These are phyloP conservation scores for Narcine bancroftii DNA, from an alignment of 2,113 vertebrate genomes.

Conservation along the genomic window DNA sequence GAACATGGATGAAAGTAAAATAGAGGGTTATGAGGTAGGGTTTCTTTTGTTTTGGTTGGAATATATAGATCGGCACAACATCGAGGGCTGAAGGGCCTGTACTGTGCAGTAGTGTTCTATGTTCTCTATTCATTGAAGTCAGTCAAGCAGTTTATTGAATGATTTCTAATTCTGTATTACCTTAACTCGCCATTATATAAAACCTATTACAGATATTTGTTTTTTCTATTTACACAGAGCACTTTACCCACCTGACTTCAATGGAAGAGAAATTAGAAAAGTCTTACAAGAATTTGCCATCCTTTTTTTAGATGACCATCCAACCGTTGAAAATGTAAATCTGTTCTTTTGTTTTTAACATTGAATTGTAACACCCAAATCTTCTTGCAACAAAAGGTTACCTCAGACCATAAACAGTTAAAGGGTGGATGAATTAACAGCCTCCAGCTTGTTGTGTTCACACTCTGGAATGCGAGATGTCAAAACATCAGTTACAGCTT, in stretches of 20 bases:
- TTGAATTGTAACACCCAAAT: neutral
- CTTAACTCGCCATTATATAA: neutral
- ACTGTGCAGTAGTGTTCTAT: too few relatives aligned
- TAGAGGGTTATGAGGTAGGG: too few relatives aligned
- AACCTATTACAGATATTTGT: neutral
- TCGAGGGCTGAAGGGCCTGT: too few relatives aligned
- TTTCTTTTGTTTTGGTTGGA: too few relatives aligned
- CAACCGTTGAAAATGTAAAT: neutral
- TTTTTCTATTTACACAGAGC: neutral
- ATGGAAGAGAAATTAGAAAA: neutral
- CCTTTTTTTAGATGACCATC: neutral
- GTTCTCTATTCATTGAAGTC: too few relatives aligned
- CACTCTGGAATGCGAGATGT: neutral
- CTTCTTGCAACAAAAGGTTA: neutral
- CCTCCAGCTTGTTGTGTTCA: neutral
- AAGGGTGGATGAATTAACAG: neutral
- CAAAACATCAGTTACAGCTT: neutral
- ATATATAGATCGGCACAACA: too few relatives aligned
- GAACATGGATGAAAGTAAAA: too few relatives aligned
- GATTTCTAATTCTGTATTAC: too few relatives aligned
- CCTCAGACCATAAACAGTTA: neutral
- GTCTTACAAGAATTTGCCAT: neutral
- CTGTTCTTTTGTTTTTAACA: neutral
- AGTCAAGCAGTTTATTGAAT: too few relatives aligned
- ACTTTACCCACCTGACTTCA: neutral